A percentile compares a stretch with the other conserved stretches of the same genome.
Conservation (phyloP, 1,140 invertebrate species). For the Bilobella aurantiaca region DNA sequence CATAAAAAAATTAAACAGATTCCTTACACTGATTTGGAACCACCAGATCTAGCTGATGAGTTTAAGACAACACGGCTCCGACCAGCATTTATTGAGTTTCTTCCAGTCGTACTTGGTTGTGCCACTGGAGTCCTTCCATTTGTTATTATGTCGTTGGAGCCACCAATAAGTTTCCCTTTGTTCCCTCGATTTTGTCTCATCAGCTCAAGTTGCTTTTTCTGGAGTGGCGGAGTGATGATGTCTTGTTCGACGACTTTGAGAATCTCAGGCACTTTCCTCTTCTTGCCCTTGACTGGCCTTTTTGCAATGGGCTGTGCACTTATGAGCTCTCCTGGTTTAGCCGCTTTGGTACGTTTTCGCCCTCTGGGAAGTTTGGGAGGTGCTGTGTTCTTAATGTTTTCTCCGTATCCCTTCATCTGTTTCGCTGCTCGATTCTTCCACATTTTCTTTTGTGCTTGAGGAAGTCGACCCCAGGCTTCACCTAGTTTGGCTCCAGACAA, state of each 20-base stretch:
- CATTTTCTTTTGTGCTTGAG: conserved; percentile 43
- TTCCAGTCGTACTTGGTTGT: not conserved
- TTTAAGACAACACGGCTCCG: not conserved
- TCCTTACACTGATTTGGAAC: not conserved
- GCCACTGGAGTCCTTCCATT: not conserved
- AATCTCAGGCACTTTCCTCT: not conserved
- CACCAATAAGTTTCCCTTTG: not conserved
- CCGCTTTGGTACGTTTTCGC: not conserved
- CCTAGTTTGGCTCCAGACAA: conserved; percentile 71
- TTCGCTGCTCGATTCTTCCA: conserved; percentile 38
- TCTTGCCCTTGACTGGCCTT: not conserved
- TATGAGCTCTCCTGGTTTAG: not conserved
- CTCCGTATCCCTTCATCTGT: conserved; percentile 16
- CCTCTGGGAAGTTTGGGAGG: not conserved
- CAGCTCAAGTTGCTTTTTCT: not conserved
- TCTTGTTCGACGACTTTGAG: not conserved
- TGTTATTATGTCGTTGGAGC: not conserved
- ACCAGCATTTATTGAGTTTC: not conserved
- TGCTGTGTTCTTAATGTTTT: conserved; percentile 19
- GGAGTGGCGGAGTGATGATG: not conserved
- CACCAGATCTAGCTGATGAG: not conserved
- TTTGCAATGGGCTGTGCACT: not conserved
- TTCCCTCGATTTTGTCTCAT: not conserved
- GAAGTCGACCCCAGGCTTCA: conserved; percentile 71
- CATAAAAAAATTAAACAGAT: not conserved